Evolutionary conservation across 2,113 vertebrate genomes (phyloP).

Genomic region (Carlito syrichta): DNA sequence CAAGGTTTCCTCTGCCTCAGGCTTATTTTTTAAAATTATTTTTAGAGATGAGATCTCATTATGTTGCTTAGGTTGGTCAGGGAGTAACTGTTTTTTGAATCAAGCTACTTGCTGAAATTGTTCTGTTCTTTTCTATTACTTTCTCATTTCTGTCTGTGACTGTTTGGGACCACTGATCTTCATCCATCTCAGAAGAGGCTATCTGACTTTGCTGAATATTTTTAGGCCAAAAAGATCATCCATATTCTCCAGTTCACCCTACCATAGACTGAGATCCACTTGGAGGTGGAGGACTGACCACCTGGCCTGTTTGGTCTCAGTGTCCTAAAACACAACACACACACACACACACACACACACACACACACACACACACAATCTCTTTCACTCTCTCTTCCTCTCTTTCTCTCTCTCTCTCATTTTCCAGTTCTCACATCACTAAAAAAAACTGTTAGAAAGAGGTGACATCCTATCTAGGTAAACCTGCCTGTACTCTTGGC

Average conservation of each 20-base stretch:
- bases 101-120: not conserved
- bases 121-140: not conserved
- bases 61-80: no score
- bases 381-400: no score
- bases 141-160: not conserved
- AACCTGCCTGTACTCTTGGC: not conserved
- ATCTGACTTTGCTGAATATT: conserved; percentile 20
- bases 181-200: no score
- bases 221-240: not conserved
- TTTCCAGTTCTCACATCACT: not conserved
- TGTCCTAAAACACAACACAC: no score
- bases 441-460: conserved; percentile 11
- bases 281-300: not conserved
- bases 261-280: not conserved
- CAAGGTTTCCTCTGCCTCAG: no score
- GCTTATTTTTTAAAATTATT: no score
- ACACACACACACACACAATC: no score
- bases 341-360: no score
- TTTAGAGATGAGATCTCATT: no score
- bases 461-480: not conserved
- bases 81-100: not conserved
- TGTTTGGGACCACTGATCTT: not conserved
- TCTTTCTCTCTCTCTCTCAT: no score
- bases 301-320: not conserved
- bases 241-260: not conserved